A percentile compares a stretch with the other conserved stretches of the same genome.
These are phyloP conservation scores for Tricholaema leucomelas DNA, from an alignment of 2,113 vertebrate genomes.

Conservation along the genomic window DNA sequence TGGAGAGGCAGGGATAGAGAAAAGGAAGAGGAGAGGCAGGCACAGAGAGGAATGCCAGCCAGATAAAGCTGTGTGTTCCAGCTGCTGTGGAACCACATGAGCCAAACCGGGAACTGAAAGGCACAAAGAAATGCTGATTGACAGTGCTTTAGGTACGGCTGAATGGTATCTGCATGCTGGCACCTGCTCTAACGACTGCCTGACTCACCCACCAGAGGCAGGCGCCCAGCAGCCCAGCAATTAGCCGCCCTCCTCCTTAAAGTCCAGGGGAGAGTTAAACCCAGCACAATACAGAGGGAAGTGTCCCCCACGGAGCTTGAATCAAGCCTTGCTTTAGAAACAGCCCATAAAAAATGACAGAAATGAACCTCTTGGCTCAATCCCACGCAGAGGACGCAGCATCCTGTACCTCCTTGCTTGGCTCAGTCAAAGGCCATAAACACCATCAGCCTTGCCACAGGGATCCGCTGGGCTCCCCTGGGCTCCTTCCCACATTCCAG, in stretches of 20 bases:
- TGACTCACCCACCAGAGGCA: slow-evolving; percentile 21
- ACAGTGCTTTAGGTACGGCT: neutral
- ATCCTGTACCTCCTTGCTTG: slow-evolving; percentile 24
- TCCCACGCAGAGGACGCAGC: neutral
- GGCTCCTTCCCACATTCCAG: slow-evolving; percentile 7
- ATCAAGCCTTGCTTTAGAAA: slow-evolving; percentile 3
- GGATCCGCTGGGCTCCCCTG: neutral
- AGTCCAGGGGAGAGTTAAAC: slow-evolving; percentile 24
- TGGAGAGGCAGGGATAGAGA: neutral
- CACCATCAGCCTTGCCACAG: neutral
- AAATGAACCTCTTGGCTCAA: slow-evolving; percentile 4
- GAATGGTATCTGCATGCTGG: neutral
- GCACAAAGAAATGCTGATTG: neutral
- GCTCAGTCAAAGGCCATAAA: slow-evolving; percentile 20
- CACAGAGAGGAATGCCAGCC: neutral
- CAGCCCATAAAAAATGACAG: neutral
- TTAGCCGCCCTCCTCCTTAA: neutral
- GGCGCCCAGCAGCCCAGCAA: slow-evolving; percentile 11
- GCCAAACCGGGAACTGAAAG: neutral
- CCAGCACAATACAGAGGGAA: neutral
- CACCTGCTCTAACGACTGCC: neutral
- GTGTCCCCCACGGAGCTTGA: neutral
- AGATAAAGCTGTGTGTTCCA: neutral
- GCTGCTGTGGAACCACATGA: neutral
- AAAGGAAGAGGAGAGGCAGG: neutral